phyloP scores from a whole-genome alignment of 2,113 vertebrate species.

The Paradoxurus hermaphroditus region DNA sequence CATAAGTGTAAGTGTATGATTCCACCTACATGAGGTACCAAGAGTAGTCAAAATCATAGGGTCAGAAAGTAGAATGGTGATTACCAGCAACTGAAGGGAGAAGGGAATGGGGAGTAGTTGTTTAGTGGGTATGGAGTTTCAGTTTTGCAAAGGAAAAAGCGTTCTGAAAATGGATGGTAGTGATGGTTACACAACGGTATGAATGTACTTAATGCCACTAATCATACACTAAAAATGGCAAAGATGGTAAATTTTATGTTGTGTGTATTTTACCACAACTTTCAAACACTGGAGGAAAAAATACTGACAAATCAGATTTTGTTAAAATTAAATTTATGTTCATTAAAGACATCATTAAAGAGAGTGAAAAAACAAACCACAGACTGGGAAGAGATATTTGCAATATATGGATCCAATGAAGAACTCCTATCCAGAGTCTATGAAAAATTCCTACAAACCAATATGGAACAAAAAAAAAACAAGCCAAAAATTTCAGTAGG shows the following conservation, averaged over 20 bases:
- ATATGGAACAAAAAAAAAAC: not conserved
- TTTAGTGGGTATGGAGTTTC: not conserved
- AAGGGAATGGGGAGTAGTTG: not conserved
- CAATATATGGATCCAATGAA: not conserved
- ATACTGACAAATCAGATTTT: not conserved
- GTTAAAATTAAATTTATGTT: conserved; percentile 18
- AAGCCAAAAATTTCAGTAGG: not conserved
- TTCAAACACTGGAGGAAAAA: conserved; percentile 10
- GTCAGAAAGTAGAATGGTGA: not conserved
- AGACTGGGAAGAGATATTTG: not conserved
- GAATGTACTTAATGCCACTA: not conserved
- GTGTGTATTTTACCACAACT: not conserved
- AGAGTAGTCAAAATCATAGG: not conserved
- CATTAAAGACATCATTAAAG: not conserved
- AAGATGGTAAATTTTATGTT: not conserved
- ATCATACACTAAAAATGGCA: not conserved
- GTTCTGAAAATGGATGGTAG: not conserved
- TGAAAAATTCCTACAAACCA: not conserved
- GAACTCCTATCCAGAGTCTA: not conserved
- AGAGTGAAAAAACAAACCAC: not conserved
- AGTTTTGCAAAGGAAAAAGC: not conserved
- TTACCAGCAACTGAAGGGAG: not conserved
- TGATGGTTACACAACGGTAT: not conserved
- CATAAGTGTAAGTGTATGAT: not conserved
- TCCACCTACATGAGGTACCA: not conserved